Base-by-base conservation (phyloP, 1,140 invertebrate species). In the Sminthurides bifidus region DNA sequence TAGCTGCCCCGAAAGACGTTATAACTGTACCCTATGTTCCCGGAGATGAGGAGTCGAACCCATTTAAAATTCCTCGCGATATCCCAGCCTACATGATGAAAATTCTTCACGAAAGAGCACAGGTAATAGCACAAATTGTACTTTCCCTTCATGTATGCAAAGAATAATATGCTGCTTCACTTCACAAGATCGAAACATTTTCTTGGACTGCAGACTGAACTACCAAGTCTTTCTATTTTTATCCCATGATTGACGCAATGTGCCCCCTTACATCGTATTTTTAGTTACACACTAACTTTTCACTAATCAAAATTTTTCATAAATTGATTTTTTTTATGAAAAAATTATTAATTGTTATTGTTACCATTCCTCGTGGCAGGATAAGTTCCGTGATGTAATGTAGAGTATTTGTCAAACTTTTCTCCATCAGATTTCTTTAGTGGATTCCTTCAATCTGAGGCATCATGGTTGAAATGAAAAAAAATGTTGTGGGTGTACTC, bases 1-100 rank as follows among this genome's bases (percentile, higher is more conserved):
- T 19, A 10, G 19, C 30, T 8, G 24, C 12, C 26, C 19, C 44
- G 8, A 30, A 26, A 27, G 44, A 48, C 19, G 21, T 48, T 43
- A 38, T 45, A 10, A 41, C 27, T 5, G 53, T 56, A 2, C 54
- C 54, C 0, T 49, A 50, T 33, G 46, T 60, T 15, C 33, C 52
- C 17, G 62, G 59, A 33, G 62, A 60, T 37, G 53, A 58, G 21
- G 52, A 46, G 14, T n/a, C 40, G 27, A 64, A 64, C 38, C 62
- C 62, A 0, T 64, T 64, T 27, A 15, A 23, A 1, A 52, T 55
- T 37, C 62, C 62, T 0, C 10, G 31, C 14, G 52, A 61, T 43
- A 45, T 64, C 10, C 29, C 51, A 50, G 52, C 19, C n/a, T 61
- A 52, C 44, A 53, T 64, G 46, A 26, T 1, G 4, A 14, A 48